Conservation (phyloP, 1,140 invertebrate genomes). For the Acromyrmex heyeri region DNA sequence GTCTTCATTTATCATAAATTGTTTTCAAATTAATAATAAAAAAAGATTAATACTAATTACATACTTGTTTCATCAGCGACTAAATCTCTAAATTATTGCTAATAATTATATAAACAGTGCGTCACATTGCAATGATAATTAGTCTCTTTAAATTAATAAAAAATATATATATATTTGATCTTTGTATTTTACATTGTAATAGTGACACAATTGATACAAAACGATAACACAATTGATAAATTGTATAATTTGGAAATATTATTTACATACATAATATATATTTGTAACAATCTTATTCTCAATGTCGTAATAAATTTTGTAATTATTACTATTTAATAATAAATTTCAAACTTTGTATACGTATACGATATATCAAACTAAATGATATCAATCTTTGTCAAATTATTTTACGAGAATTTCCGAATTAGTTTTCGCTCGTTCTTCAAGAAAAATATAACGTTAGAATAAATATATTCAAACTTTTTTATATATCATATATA, state of each 20-base stretch:
- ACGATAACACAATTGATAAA: too few relatives aligned
- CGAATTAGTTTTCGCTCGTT: background rate
- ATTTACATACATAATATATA: background rate
- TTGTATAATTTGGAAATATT: background rate
- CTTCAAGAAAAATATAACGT: background rate
- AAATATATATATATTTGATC: background rate
- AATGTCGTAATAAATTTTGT: background rate
- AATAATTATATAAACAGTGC: background rate
- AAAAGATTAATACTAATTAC: background rate
- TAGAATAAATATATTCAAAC: background rate
- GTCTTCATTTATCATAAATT: slow-evolving; percentile 2
- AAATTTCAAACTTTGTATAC: background rate
- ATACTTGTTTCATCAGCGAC: slow-evolving; percentile 12
- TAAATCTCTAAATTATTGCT: background rate
- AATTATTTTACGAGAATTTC: background rate
- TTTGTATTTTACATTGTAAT: background rate
- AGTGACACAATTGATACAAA: background rate
- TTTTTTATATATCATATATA: background rate
- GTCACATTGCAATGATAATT: background rate
- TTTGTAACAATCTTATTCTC: background rate
- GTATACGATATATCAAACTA: too few relatives aligned
- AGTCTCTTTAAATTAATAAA: slow-evolving; percentile 2
- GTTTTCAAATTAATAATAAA: background rate
- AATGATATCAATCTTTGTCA: too few relatives aligned
- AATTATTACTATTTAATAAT: background rate